Percentiles rank a stretch among this genome's conserved stretches.
These are phyloP conservation scores for Centropyge bicolor DNA, from an alignment of 2,797 vertebrate genomes.

Conservation along the genomic window DNA sequence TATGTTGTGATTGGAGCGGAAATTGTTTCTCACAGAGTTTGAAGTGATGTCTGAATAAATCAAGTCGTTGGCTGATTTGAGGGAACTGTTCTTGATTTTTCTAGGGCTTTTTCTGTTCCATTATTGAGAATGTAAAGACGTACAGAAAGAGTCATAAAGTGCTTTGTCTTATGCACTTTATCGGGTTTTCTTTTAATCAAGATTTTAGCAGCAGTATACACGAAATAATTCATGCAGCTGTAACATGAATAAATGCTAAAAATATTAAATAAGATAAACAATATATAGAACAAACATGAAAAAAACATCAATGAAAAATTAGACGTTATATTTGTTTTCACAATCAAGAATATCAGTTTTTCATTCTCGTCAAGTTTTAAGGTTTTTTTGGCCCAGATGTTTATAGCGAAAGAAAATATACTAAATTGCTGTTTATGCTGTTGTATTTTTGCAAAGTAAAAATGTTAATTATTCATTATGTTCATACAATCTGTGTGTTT, in stretches of 20 bases:
- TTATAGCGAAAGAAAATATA: too few species aligned
- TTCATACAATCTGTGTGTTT: too few species aligned
- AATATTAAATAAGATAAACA: neutral
- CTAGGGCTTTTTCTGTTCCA: constrained; percentile 9
- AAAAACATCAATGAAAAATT: too few species aligned
- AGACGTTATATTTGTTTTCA: too few species aligned
- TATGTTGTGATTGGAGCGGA: constrained; percentile 64
- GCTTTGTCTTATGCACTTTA: neutral
- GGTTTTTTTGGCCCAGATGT: too few species aligned
- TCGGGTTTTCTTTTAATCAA: neutral
- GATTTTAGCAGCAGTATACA: constrained; percentile 19
- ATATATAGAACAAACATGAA: neutral
- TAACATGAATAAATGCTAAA: neutral
- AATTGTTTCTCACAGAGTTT: constrained; percentile 51
- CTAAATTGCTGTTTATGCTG: too few species aligned
- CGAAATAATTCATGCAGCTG: constrained; percentile 1
- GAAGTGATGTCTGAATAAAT: constrained; percentile 59
- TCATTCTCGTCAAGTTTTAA: too few species aligned
- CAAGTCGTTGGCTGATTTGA: constrained; percentile 44
- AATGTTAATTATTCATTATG: too few species aligned
- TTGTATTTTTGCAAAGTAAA: too few species aligned
- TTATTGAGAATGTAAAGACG: constrained; percentile 12
- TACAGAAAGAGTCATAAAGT: neutral
- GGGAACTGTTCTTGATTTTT: constrained; percentile 40
- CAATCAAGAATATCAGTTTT: too few species aligned